phyloP scores from a whole-genome alignment of 2,888 invertebrate genomes.

The Macrosiphum euphorbiae region DNA sequence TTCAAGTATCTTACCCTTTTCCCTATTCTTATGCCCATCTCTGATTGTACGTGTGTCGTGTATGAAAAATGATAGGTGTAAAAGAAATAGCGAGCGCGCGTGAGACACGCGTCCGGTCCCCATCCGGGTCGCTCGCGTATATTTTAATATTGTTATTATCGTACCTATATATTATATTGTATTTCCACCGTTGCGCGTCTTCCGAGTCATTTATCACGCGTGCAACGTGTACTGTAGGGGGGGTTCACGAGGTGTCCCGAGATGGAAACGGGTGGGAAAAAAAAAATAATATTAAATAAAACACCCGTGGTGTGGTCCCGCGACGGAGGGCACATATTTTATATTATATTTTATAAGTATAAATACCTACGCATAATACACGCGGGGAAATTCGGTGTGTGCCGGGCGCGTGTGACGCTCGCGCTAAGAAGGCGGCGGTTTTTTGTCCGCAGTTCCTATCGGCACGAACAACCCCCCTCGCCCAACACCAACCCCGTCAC shows the following conservation, averaged over 20 bases:
- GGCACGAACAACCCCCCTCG: neutral
- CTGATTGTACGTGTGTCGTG: neutral
- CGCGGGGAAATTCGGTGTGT: conserved; percentile 33
- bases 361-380: neutral
- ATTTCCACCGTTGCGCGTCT: neutral
- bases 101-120: conserved; percentile 44
- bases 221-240: neutral
- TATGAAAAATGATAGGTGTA: neutral
- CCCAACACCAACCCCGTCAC: neutral
- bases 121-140: neutral
- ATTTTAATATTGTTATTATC: neutral
- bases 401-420: conserved; percentile 62
- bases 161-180: neutral
- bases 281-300: neutral
- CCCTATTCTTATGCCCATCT: neutral
- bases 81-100: conserved; percentile 26
- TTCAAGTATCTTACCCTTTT: neutral
- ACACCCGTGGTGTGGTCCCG: neutral
- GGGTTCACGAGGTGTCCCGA: neutral
- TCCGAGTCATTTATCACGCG: conserved; percentile 36
- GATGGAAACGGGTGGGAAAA: neutral
- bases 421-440: conserved; percentile 22
- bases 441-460: conserved; percentile 20
- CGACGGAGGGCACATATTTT: neutral
- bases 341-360: neutral